Percentiles rank a stretch among this genome's conserved stretches.
Conservation (phyloP, 2,888 invertebrate species). For the Erebia palarica region DNA sequence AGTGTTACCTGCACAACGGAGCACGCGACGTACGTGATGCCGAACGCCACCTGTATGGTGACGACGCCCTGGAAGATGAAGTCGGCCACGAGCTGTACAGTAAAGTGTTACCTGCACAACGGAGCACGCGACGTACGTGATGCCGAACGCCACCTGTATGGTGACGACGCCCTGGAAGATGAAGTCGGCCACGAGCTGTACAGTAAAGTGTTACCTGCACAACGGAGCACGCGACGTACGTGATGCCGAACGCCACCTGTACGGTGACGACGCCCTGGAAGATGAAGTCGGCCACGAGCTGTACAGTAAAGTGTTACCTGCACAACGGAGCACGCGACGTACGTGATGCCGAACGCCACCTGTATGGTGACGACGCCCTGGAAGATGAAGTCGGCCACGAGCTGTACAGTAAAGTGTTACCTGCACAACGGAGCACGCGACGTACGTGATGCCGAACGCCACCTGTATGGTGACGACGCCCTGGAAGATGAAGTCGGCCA, state of each 20-base stretch:
- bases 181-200: slow-evolving; percentile 86
- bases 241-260: slow-evolving; percentile 88
- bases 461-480: too few relatives aligned
- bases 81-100: slow-evolving; percentile 90
- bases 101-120: slow-evolving; percentile 86
- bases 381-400: slow-evolving; percentile 90
- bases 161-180: slow-evolving; percentile 85
- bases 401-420: slow-evolving; percentile 44
- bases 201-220: slow-evolving; percentile 83
- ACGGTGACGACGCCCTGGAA: slow-evolving; percentile 85
- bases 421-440: too few relatives aligned
- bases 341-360: too few relatives aligned
- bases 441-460: too few relatives aligned
- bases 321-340: too few relatives aligned
- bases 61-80: slow-evolving; percentile 85
- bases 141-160: slow-evolving; percentile 89
- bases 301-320: too few relatives aligned
- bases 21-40: slow-evolving; percentile 90
- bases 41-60: slow-evolving; percentile 88
- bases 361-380: too few relatives aligned
- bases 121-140: slow-evolving; percentile 90
- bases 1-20: slow-evolving; percentile 87
- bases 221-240: slow-evolving; percentile 90
- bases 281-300: too few relatives aligned
- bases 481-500: too few relatives aligned